phyloP scores from a whole-genome alignment of 2,888 invertebrate genomes.

The Podabrus alpinus region DNA sequence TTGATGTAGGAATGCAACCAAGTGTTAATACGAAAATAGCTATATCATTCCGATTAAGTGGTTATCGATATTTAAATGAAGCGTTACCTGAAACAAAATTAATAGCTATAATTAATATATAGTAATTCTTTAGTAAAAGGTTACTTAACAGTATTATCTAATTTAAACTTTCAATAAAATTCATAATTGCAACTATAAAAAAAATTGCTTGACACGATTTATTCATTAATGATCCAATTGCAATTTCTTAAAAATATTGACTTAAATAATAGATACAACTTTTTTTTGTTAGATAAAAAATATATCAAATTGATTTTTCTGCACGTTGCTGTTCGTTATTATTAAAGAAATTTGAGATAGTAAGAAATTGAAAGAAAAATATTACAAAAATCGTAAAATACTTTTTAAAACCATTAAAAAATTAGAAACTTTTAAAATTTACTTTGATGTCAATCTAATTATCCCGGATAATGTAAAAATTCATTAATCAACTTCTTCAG shows the following conservation, averaged over 20 bases:
- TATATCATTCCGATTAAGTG: constrained; percentile 2
- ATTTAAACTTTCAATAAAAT: not conserved
- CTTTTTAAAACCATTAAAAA: not conserved
- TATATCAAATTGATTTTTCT: not conserved
- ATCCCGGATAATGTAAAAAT: not conserved
- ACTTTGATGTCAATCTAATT: not conserved
- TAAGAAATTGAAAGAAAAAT: not conserved
- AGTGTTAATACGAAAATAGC: not conserved
- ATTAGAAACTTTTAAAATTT: not conserved
- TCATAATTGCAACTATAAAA: not conserved
- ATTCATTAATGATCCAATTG: no score
- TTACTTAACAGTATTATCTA: not conserved
- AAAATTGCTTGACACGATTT: not conserved
- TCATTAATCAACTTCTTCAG: not conserved
- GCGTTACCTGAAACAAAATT: constrained; percentile 3
- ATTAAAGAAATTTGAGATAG: not conserved
- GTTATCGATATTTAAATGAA: not conserved
- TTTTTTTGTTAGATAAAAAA: not conserved
- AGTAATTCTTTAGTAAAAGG: not conserved
- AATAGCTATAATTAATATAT: not conserved
- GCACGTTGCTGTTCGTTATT: not conserved
- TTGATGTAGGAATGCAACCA: not conserved
- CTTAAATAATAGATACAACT: not conserved
- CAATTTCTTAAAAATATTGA: no score
- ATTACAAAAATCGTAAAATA: not conserved